Percentiles rank a stretch among this genome's conserved stretches.
phyloP scores from a whole-genome alignment of 2,113 vertebrate genomes.

The Stegastes partitus region DNA sequence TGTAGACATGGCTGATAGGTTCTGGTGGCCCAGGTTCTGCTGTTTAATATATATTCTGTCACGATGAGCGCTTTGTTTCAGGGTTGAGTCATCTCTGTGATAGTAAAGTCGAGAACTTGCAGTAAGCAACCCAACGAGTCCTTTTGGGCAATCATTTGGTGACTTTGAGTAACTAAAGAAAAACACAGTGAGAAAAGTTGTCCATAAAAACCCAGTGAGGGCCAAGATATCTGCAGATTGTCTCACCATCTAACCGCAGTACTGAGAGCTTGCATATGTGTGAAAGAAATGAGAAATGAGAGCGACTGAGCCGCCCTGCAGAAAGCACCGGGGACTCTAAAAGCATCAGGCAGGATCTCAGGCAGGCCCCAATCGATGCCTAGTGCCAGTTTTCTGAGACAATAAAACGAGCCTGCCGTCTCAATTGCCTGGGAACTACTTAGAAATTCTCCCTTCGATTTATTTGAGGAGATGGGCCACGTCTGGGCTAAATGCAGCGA shows the following conservation, averaged over 20 bases:
- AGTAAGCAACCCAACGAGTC: no score
- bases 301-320: slow-evolving; percentile 14
- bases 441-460: slow-evolving; percentile 90
- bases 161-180: background rate
- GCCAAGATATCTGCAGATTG: slow-evolving; percentile 34
- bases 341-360: slow-evolving; percentile 88
- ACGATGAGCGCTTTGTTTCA: no score
- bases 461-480: slow-evolving; percentile 81
- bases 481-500: slow-evolving; percentile 88
- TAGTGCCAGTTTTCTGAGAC: slow-evolving; percentile 87
- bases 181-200: slow-evolving; percentile 13
- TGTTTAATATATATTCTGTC: no score
- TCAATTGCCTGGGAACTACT: slow-evolving; percentile 90
- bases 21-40: no score
- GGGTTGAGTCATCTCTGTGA: no score
- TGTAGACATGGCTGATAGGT: no score
- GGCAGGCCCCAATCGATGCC: slow-evolving; percentile 91
- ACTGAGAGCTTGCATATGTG: slow-evolving; percentile 34
- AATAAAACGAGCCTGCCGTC: slow-evolving; percentile 89
- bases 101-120: no score
- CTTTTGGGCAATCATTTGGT: no score
- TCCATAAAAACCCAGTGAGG: slow-evolving; percentile 12
- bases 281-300: slow-evolving; percentile 51
- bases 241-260: slow-evolving; percentile 3
- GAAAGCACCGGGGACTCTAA: slow-evolving; percentile 80